Percentiles rank a stretch among this genome's conserved stretches.
phyloP scores from a whole-genome alignment of 2,113 vertebrate genomes.

The Apodemus speciosus region DNA sequence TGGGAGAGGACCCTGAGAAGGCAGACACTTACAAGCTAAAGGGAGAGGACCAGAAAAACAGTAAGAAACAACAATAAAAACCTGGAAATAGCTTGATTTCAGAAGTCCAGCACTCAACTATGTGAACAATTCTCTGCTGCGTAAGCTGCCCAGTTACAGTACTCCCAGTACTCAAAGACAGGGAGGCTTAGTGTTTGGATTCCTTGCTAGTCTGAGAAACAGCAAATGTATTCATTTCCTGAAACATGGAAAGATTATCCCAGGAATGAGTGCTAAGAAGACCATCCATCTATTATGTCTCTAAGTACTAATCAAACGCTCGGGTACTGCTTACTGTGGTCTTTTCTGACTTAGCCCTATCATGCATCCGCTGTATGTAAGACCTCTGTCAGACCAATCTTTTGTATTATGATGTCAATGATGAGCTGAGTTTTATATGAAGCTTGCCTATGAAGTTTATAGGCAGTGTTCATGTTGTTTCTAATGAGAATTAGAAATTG shows the following conservation, averaged over 20 bases:
- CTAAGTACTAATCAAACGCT: not conserved
- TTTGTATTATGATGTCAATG: not conserved
- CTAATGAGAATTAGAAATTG: constrained; percentile 26
- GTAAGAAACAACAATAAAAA: not conserved
- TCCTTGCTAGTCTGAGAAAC: not conserved
- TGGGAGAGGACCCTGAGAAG: not conserved
- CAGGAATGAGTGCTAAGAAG: not conserved
- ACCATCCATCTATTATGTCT: not conserved
- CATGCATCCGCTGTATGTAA: no score
- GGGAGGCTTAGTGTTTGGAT: not conserved
- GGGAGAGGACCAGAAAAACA: not conserved
- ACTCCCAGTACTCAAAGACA: not conserved
- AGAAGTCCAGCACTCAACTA: not conserved
- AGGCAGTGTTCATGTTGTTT: not conserved
- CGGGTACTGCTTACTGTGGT: not conserved
- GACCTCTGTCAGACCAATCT: not conserved
- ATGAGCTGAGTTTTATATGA: not conserved
- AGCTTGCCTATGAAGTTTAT: not conserved
- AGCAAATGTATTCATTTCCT: not conserved
- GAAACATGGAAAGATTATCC: not conserved
- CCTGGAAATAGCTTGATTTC: not conserved
- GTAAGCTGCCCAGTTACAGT: not conserved
- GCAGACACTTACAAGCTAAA: not conserved
- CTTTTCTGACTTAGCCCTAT: not conserved
- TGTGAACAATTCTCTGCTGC: not conserved